Evolutionary conservation across 2,113 vertebrate species (phyloP).

Genomic region (Eulemur macaco): DNA sequence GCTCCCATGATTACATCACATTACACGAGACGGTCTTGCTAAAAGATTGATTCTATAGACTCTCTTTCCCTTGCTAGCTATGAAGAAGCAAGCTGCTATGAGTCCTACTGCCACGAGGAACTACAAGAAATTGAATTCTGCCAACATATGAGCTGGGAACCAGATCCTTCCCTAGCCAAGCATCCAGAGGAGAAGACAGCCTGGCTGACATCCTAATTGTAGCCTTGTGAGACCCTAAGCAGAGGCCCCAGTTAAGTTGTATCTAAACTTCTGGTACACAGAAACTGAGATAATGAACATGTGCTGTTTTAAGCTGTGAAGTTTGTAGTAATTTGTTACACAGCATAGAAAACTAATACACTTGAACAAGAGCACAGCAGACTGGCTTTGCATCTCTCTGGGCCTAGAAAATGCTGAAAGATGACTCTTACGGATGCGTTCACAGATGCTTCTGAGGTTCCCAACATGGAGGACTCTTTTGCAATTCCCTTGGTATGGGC

Average conservation of each 20-base stretch:
- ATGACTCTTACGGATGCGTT: background rate
- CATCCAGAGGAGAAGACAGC: background rate
- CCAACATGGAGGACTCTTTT: background rate
- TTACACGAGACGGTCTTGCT: background rate
- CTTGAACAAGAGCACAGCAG: background rate
- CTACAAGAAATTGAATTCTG: background rate
- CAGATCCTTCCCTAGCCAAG: background rate
- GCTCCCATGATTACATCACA: too few species aligned
- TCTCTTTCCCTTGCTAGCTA: background rate
- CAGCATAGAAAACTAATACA: background rate
- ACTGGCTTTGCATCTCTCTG: background rate
- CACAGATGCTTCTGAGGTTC: background rate
- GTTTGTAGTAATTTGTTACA: background rate
- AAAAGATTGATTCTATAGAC: background rate
- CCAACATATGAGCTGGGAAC: background rate
- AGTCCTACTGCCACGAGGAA: background rate
- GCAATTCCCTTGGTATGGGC: background rate
- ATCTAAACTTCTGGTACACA: background rate
- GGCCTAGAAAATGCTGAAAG: background rate
- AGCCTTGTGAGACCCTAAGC: background rate
- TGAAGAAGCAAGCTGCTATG: background rate
- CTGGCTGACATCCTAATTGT: background rate
- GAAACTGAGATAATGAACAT: background rate
- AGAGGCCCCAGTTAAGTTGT: background rate
- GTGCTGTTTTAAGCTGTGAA: background rate